Conservation (phyloP, 2,797 vertebrate species). For the Sciurus vulgaris region DNA sequence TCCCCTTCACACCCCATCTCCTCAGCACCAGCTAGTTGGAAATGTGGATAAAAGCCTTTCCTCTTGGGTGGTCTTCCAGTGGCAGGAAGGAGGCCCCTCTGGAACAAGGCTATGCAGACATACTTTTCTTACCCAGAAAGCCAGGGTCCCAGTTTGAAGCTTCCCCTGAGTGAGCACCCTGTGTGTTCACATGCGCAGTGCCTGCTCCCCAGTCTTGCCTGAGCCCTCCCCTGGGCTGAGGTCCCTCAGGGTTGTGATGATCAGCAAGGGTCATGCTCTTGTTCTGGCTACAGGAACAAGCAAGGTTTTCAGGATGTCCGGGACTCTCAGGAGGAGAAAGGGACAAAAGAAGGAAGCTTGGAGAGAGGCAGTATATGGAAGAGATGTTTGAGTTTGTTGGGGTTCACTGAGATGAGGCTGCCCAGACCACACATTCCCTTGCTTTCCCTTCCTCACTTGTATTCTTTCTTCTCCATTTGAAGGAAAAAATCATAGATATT, state of each 20-base stretch:
- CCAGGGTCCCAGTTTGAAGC: background rate
- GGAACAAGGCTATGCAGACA: background rate
- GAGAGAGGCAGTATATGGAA: background rate
- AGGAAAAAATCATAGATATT: background rate
- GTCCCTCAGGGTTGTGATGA: background rate
- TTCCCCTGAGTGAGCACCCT: background rate
- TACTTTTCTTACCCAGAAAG: background rate
- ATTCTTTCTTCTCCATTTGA: background rate
- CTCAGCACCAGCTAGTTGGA: background rate
- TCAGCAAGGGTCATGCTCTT: background rate
- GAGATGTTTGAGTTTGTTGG: background rate
- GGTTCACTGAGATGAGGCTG: background rate
- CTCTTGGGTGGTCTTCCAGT: background rate
- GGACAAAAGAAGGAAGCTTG: background rate
- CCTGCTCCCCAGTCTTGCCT: rapidly evolving
- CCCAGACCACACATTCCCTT: background rate
- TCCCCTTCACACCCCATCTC: background rate
- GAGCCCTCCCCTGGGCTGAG: background rate
- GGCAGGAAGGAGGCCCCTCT: background rate
- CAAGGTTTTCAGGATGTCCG: background rate
- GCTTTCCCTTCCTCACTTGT: background rate
- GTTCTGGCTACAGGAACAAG: background rate
- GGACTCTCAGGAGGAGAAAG: background rate
- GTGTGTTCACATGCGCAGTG: rapidly evolving
- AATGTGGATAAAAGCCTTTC: background rate